Evolutionary conservation across 1,140 invertebrate species (phyloP).

Genomic region (Aphelenchoides fujianensis): DNA sequence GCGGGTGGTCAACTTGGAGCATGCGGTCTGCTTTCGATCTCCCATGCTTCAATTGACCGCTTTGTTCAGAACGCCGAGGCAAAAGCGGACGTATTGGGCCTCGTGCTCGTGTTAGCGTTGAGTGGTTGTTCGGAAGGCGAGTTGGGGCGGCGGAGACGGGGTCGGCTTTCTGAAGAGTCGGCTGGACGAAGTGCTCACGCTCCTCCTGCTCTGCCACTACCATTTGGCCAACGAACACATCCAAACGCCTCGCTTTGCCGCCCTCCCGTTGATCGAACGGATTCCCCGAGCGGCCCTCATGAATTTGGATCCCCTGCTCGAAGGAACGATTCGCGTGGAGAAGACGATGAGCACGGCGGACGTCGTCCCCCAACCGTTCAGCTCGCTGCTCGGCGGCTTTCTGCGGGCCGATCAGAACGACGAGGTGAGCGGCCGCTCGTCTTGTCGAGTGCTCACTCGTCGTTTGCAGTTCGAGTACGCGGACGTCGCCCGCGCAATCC

Average conservation of each 20-base stretch:
- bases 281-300: conserved; percentile 14
- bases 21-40: conserved; percentile 15
- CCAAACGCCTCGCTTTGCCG: background rate
- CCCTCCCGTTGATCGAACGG: background rate
- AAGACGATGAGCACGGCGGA: conserved; percentile 19
- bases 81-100: conserved; percentile 20
- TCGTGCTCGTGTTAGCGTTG: conserved; percentile 19
- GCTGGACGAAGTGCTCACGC: conserved; percentile 15
- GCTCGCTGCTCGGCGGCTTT: background rate
- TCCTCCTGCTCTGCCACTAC: conserved; percentile 22
- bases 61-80: conserved; percentile 14
- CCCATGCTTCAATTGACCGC: background rate
- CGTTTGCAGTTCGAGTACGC: conserved; percentile 18
- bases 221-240: conserved; percentile 16
- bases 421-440: background rate
- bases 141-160: background rate
- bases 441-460: background rate
- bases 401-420: conserved; percentile 16
- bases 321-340: conserved; percentile 13
- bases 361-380: conserved; percentile 16
- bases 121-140: conserved; percentile 11
- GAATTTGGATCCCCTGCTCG: conserved; percentile 29
- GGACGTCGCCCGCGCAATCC: conserved; percentile 4
- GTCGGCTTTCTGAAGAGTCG: conserved; percentile 8
- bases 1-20: background rate